Evolutionary conservation across 2,797 vertebrate genomes (phyloP).

Genomic region (Pampus argenteus): DNA sequence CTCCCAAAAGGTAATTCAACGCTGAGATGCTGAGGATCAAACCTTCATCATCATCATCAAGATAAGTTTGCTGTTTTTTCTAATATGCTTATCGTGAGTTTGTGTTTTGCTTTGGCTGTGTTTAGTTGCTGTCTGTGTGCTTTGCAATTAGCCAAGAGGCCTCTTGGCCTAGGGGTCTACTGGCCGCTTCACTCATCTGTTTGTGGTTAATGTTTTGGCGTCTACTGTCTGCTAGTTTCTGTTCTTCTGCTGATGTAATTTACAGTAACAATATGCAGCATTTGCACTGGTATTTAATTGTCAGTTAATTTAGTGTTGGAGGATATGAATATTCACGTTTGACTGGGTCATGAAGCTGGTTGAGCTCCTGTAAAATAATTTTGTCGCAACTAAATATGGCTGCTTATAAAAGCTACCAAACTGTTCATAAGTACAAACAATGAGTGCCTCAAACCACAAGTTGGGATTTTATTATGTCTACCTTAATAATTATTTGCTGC

Average conservation of each 20-base stretch:
- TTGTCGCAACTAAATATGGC: neutral
- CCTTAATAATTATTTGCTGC: neutral
- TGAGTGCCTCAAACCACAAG: no score
- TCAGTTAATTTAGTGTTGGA: neutral
- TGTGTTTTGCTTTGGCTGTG: neutral
- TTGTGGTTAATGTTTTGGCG: neutral
- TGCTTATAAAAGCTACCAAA: neutral
- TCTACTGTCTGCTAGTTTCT: neutral
- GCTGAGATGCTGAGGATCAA: neutral
- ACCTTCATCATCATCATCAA: neutral
- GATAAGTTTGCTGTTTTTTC: neutral
- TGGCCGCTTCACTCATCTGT: neutral
- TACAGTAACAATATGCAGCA: neutral
- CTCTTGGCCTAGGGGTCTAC: neutral
- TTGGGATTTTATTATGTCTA: neutral
- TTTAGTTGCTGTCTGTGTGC: neutral
- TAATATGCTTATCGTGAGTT: no score
- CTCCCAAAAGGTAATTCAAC: neutral
- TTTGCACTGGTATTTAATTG: neutral
- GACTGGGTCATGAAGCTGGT: neutral
- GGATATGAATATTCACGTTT: neutral
- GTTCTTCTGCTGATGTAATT: neutral
- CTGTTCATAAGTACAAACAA: neutral
- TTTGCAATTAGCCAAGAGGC: neutral
- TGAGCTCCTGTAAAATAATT: no score